phyloP scores from a whole-genome alignment of 2,113 vertebrate genomes.

The Mixornis gularis region DNA sequence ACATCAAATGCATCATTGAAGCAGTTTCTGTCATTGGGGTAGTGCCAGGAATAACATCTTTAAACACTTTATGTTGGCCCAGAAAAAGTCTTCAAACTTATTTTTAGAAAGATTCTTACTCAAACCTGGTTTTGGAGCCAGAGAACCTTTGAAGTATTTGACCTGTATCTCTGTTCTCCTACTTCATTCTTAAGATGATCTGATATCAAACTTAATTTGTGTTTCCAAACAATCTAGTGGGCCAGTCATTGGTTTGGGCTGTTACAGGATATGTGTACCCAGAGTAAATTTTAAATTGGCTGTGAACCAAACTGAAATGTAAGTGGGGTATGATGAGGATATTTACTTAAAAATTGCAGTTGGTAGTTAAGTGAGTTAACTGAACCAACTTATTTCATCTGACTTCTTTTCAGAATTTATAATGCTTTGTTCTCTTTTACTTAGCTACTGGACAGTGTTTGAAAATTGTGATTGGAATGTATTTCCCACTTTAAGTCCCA shows the following conservation, averaged over 20 bases:
- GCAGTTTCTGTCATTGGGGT: neutral
- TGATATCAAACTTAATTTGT: neutral
- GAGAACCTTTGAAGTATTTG: neutral
- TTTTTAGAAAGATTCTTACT: neutral
- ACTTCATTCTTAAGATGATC: neutral
- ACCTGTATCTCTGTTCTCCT: neutral
- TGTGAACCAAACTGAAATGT: neutral
- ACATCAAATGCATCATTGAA: neutral
- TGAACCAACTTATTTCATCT: neutral
- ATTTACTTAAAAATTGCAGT: neutral
- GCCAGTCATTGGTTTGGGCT: neutral
- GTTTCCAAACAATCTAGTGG: neutral
- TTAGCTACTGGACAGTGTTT: neutral
- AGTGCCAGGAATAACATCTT: neutral
- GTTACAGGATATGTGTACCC: neutral
- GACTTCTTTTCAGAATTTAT: neutral
- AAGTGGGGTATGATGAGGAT: neutral
- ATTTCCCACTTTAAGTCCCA: too few species aligned
- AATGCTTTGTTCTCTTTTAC: neutral
- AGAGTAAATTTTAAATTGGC: neutral
- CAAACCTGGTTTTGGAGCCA: neutral
- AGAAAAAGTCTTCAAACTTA: neutral
- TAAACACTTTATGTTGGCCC: neutral
- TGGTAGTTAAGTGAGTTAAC: neutral
- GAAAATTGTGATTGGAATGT: neutral